Evolutionary conservation across 1,140 invertebrate species (phyloP), one percentile per base, ranked within the genome.

Genomic region (Drosophila obscura): DNA sequence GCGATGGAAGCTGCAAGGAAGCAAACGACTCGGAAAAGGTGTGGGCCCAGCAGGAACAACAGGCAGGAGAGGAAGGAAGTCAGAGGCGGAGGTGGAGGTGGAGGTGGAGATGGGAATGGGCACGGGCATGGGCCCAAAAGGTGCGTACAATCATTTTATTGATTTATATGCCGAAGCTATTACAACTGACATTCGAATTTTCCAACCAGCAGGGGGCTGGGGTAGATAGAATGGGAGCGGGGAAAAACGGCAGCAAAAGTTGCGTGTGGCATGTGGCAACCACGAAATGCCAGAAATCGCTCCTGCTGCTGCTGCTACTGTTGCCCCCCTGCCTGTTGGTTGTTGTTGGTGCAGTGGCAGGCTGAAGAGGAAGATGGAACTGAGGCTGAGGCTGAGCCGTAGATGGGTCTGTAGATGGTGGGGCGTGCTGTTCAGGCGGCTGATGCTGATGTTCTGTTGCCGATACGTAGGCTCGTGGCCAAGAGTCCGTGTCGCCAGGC

Each of bases 61-160:
- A 4, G 26, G 58, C 46, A 46, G 59, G 45, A 19, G 19, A 39
- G 52, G 56, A 51, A 31, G 48, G 55, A 45, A 68, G 45, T 43
- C 31, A 28, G 46, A 44, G 50, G 57, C 26, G 58, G 57, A 15
- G 50, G 35, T 39, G 56, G 41, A 44, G 50, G 57, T 22, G 58
- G 57, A 15, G 50, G 35, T 39, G 56, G 41, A n/a, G n/a, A 31
- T 31, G 31, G 8, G 8, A 2, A 24, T 2, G 8, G 24, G 22
- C 39, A 11, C 7, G 26, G 8, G n/a, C 35, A 39, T 1, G 24
- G 24, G 44, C 65, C 76, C 60, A 68, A 79, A 90, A 90, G 87
- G 87, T 90, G 85, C 87, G 85, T 90, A 90, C 87, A 90, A 90
- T 90, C 85, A 90, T 90, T 90, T 90, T 90, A 90, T 90, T 90